These are phyloP conservation scores for Aleadryas rufinucha DNA, from an alignment of 2,113 vertebrate genomes.

Conservation along the genomic window DNA sequence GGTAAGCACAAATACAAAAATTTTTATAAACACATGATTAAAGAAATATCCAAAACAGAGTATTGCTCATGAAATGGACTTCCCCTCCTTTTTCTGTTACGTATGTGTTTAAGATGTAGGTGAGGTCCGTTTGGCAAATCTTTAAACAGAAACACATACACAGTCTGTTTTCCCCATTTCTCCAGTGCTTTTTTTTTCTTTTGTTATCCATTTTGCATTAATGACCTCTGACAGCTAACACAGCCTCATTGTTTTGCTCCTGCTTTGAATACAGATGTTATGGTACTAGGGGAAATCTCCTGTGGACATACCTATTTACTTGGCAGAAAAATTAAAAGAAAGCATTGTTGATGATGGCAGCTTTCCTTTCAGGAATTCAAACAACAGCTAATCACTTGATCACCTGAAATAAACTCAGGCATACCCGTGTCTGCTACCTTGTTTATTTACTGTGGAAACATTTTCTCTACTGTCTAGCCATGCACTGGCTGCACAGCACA, in stretches of 20 bases:
- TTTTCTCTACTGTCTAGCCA: slow-evolving; percentile 12
- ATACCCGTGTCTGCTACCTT: background rate
- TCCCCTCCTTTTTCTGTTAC: background rate
- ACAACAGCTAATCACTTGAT: background rate
- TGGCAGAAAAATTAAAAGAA: background rate
- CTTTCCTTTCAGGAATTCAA: slow-evolving; percentile 13
- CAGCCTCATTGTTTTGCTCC: background rate
- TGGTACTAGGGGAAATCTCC: background rate
- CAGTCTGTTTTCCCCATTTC: background rate
- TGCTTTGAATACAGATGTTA: background rate
- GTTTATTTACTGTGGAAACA: background rate
- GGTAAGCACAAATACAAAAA: background rate
- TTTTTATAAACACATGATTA: background rate
- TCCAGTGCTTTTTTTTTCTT: background rate
- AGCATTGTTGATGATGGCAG: background rate
- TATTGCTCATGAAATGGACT: background rate
- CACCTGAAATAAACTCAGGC: slow-evolving; percentile 9
- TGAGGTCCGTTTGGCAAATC: background rate
- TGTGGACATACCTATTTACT: background rate
- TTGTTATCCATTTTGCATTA: background rate
- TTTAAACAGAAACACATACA: background rate
- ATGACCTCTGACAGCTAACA: background rate
- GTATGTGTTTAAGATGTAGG: background rate
- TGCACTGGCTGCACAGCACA: background rate
- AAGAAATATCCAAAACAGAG: background rate